Conservation (phyloP, 2,888 invertebrate species). For the Lymantria monacha region DNA sequence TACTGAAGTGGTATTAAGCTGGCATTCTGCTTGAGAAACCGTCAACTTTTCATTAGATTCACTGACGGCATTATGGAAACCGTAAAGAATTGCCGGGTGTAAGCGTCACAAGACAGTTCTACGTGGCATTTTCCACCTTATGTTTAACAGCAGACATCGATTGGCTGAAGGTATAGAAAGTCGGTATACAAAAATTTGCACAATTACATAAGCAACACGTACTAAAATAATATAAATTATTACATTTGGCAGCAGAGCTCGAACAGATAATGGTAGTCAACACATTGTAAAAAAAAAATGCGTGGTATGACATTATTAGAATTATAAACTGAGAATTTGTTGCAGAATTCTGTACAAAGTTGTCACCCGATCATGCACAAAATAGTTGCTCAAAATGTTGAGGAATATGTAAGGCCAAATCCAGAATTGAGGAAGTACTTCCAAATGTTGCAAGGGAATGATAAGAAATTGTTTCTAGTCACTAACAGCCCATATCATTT, state of each 20-base stretch:
- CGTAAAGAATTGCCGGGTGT: too few species aligned
- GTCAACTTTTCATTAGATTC: too few species aligned
- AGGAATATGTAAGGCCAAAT: conserved; percentile 90
- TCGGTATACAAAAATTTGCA: too few species aligned
- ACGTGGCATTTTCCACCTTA: too few species aligned
- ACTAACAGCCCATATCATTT: conserved; percentile 98
- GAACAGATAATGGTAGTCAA: neutral
- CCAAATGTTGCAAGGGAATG: conserved; percentile 86
- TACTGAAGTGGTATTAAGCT: too few species aligned
- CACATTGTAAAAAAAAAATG: neutral
- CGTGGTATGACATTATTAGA: too few species aligned
- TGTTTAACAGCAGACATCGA: too few species aligned
- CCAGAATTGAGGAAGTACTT: conserved; percentile 88
- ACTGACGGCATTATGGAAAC: too few species aligned
- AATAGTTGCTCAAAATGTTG: conserved; percentile 90
- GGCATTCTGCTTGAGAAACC: too few species aligned
- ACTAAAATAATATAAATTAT: neutral
- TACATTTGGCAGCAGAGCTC: neutral
- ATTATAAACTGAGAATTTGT: conserved; percentile 17
- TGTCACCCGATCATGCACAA: conserved; percentile 95
- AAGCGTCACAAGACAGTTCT: too few species aligned
- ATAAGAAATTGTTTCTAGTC: conserved; percentile 96
- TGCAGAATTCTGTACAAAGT: conserved; percentile 92
- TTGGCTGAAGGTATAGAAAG: too few species aligned
- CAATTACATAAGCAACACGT: neutral